Evolutionary conservation across 2,888 invertebrate genomes (phyloP), one percentile per base, ranked within the genome.

Genomic region (Byasa hedistus): DNA sequence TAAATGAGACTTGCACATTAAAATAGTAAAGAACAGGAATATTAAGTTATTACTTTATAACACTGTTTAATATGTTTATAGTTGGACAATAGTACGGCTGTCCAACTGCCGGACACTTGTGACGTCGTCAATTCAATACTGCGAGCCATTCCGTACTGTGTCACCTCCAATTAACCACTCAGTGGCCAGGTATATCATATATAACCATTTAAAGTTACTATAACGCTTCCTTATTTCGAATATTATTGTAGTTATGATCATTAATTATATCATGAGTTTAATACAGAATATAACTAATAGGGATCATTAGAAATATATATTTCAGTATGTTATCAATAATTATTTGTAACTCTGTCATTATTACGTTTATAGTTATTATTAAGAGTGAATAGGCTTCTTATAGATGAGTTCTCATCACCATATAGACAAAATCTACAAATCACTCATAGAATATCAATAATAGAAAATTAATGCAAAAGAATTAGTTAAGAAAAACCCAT

Each of bases 101-200:
- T 81, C 79, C 86, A 79, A 73, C 78, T 81, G 79, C 76, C 81
- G 72, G 82, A 76, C 69, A 73, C 80, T 65, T 86, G 88, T 76
- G 81, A 84, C 76, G 79, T 89, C 72, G 84, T 89, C 74, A 85
- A 82, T 78, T 81, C 85, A 22, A 85, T 90, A 75, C 81, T 90
- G 71, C 87, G 85, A 76, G 85, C 79, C 73, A 88, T 89, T 69
- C 89, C 88, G 12, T 89, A 88, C 81, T 90, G 90, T 76, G 82
- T 85, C 72, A 84, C 87, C 72, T 80, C 81, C 72, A 82, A 75
- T 69, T 85, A 76, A 4, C 19, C 64, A 44, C 36, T 51, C 36
- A 36, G 21, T 7, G n/a, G 57, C 23, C 23, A 22, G 23, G 22
- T 54, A 22, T 23, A 54, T 1, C 10, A 39, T 22, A 54, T 54